Evolutionary conservation across 2,888 invertebrate genomes (phyloP).

Genomic region (Tipula vernalis): DNA sequence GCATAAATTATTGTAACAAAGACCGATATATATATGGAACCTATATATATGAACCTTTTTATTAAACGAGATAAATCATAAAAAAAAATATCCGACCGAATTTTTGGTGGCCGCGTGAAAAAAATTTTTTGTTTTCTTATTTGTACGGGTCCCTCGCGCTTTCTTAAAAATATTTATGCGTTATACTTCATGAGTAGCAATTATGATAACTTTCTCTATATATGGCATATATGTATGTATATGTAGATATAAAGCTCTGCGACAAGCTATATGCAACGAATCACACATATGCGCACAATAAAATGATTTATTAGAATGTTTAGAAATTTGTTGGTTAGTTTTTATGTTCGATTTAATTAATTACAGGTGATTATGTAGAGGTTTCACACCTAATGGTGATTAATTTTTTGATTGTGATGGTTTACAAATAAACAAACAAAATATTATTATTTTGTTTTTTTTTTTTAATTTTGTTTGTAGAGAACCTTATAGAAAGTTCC

Average conservation of each 20-base stretch:
- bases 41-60: too few species aligned
- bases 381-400: slow-evolving; percentile 4
- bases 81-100: background rate
- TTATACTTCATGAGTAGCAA: too few species aligned
- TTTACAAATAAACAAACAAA: background rate
- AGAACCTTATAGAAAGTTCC: background rate
- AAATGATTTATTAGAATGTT: background rate
- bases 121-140: background rate
- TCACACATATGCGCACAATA: background rate
- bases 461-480: background rate
- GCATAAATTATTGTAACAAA: background rate
- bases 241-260: background rate
- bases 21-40: background rate
- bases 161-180: background rate
- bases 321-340: background rate
- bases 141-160: background rate
- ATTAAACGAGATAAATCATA: background rate
- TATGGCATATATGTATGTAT: too few species aligned
- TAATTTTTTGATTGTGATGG: background rate
- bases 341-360: background rate
- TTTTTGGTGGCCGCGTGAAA: background rate
- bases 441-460: background rate
- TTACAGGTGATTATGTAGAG: background rate
- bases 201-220: too few species aligned
- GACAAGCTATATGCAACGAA: background rate